Evolutionary conservation across 2,113 vertebrate species (phyloP), one percentile per base, ranked within the genome.

Genomic region (Lepidothrix coronata): DNA sequence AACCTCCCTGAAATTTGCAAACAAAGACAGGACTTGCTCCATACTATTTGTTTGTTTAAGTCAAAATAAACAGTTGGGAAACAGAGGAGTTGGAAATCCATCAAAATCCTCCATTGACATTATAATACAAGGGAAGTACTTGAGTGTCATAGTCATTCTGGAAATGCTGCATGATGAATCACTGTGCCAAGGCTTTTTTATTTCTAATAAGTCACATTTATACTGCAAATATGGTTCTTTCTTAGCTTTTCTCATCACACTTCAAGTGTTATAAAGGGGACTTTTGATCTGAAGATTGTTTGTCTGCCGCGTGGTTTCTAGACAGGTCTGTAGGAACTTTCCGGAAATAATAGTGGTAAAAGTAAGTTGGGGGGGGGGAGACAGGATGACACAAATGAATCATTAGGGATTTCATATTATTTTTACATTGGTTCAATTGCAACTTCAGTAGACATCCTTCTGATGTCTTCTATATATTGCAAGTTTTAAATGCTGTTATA

Each of bases 341-440:
- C 33, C 52, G 16, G 11, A 37, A 94, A 63, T 20, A 58, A 27
- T 21, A 22, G 21, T 2, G 14, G 19, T 28, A 54, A 84, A 66
- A 76, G 3, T 4, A 73, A 57, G 3, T 21, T 65, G 31, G 4
- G 10, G 8, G 4, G 6, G 2, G 2, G 7, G 7, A 4, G 1
- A 18, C 5, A 61, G 6, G 20, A 52, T 79, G 10, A 31, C 16
- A 61, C 15, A 89, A 79, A 57, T 8, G 0, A 37, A 48, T 9
- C 51, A 44, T 25, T 52, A 19, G 15, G 51, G 24, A 54, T 39
- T 78, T 76, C 3, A 6, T 49, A 31, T 33, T 37, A 70, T 11
- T 51, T 91, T 78, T 62, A 41, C 9, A 70, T 33, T 25, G 31
- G 7, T 74, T 80, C 61, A 52, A 28, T 28, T 68, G 37, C 14